Base-by-base conservation (phyloP, 2,797 vertebrate genomes). In the Epinephelus malabaricus region DNA sequence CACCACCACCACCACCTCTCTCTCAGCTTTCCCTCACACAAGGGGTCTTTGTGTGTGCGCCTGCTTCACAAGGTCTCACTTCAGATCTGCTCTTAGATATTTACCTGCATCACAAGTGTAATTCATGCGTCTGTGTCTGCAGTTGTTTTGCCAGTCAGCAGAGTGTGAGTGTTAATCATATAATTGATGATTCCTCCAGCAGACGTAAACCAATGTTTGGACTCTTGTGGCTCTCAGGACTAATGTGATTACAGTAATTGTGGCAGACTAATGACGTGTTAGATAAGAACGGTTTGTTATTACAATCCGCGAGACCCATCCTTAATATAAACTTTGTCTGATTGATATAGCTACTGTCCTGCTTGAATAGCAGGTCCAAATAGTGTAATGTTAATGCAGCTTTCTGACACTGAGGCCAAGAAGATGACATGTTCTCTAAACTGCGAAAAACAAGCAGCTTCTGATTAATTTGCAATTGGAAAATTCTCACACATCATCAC, bases 241-340 rank as follows among this genome's bases (percentile, higher is more conserved):
- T 93, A 92, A 92, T 86, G 88, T 93, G 92, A 96, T 96, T 94
- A 95, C 83, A 85, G 94, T 95, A 77, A 92, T 96, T 92, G 83
- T 76, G 83, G 71, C 83, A 70, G 77, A 77, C 92, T 95, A 93
- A 96, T 94, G 90, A 92, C 66, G 88, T 84, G 92, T 86, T 94
- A 77, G 88, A 90, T 86, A 71, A 90, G 83, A 81, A 89, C 73
- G 85, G 91, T 90, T 92, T 92, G 87, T 94, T 89, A 93, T 94
- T 93, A 90, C 76, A 79, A 91, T 85, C 86, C 73, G 76, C 62
- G 18, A 82, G 84, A 86, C 81, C 80, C 79, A 81, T 86, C 73
- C 85, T 70, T 91, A 89, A 92, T 84, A 88, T 85, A 83, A 93
- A 90, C 85, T 77, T 83, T 78, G 90, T 82, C 76, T 86, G 73